Conservation (phyloP, 2,797 vertebrate genomes). For the Paramormyrops hopkinsi region DNA sequence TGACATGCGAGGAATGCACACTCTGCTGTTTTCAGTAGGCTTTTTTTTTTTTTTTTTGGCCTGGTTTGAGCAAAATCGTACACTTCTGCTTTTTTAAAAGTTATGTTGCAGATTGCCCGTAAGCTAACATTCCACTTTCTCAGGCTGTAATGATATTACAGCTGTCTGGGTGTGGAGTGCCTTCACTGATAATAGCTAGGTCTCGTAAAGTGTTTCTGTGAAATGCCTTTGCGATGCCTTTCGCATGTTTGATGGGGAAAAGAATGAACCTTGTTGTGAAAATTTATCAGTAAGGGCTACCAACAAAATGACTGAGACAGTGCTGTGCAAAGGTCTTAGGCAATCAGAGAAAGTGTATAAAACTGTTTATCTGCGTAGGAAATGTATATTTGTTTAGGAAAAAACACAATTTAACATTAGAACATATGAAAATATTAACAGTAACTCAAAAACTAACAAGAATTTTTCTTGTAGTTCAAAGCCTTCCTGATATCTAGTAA, state of each 20-base stretch:
- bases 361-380: not conserved
- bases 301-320: not conserved
- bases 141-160: not conserved
- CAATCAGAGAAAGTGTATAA: not conserved
- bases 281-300: not conserved
- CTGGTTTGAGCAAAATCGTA: not conserved
- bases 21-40: not conserved
- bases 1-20: not conserved
- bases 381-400: not conserved
- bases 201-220: not conserved
- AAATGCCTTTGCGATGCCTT: not conserved
- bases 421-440: not conserved
- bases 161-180: not conserved
- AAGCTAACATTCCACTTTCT: not conserved
- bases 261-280: not conserved
- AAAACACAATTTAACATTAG: not conserved
- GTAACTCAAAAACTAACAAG: not conserved
- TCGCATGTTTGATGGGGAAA: not conserved
- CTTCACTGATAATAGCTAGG: not conserved
- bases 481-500: not conserved
- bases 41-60: not conserved
- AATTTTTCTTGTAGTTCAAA: not conserved
- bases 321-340: not conserved
- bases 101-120: not conserved
- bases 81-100: not conserved